Evolutionary conservation across 1,140 invertebrate species (phyloP).

Genomic region (Papilio aristodemus): DNA sequence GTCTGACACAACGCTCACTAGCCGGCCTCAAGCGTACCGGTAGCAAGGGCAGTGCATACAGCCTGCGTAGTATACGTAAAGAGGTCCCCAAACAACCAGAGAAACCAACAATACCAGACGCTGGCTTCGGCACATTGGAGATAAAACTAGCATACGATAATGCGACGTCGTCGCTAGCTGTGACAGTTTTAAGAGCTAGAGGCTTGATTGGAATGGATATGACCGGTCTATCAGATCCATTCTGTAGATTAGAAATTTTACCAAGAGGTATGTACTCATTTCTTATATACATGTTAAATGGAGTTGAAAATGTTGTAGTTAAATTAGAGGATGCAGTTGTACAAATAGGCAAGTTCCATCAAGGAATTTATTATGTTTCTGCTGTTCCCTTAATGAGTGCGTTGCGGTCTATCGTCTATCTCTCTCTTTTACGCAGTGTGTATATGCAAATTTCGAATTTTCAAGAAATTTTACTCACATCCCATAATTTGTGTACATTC

Average conservation of each 20-base stretch:
- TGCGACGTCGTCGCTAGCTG: constrained; percentile 87
- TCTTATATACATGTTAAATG: too few species aligned
- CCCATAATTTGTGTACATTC: not conserved
- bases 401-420: too few species aligned
- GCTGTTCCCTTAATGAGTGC: too few species aligned
- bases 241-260: constrained; percentile 92
- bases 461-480: not conserved
- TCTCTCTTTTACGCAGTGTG: too few species aligned
- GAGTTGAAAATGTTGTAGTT: too few species aligned
- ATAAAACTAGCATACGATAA: constrained; percentile 90
- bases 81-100: constrained; percentile 61
- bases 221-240: constrained; percentile 94
- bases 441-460: too few species aligned
- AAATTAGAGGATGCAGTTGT: too few species aligned
- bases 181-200: constrained; percentile 87
- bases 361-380: too few species aligned
- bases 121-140: constrained; percentile 85
- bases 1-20: constrained; percentile 61
- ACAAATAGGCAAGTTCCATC: too few species aligned
- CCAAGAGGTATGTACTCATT: constrained; percentile 81
- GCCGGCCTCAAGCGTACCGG: constrained; percentile 64
- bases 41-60: constrained; percentile 74
- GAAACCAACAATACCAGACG: constrained; percentile 65
- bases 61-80: constrained; percentile 63
- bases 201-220: constrained; percentile 93